Evolutionary conservation across 2,888 invertebrate genomes (phyloP).

Genomic region (Raillietiella orientalis): DNA sequence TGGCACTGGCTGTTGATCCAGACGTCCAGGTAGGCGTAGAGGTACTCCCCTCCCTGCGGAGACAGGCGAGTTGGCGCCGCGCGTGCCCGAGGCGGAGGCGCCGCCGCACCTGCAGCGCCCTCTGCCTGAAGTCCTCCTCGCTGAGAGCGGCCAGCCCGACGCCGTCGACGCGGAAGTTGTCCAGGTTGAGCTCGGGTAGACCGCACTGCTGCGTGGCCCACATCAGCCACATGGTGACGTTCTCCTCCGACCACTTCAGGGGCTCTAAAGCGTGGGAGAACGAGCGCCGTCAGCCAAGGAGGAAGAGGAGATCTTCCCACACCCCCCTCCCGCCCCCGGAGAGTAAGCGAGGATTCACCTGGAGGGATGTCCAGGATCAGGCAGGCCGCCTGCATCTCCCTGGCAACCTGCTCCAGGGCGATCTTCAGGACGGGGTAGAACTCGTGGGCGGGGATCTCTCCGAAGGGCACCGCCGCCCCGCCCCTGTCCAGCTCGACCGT

Average conservation of each 20-base stretch:
- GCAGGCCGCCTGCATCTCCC: constrained; percentile 55
- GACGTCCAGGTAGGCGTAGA: constrained; percentile 49
- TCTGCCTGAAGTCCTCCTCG: constrained; percentile 52
- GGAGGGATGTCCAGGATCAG: constrained; percentile 53
- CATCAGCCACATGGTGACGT: constrained; percentile 62
- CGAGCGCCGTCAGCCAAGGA: neutral
- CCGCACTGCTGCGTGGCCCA: constrained; percentile 54
- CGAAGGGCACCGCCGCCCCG: too few relatives aligned
- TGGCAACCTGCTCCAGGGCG: constrained; percentile 53
- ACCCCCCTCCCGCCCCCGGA: constrained; percentile 5
- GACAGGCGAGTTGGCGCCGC: neutral
- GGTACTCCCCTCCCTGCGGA: constrained; percentile 39
- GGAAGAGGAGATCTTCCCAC: neutral
- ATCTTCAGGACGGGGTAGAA: constrained; percentile 18
- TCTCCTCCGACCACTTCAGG: constrained; percentile 43
- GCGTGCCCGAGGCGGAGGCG: neutral
- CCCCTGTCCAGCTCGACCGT: too few relatives aligned
- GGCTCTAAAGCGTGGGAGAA: too few relatives aligned
- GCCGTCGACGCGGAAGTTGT: constrained; percentile 39
- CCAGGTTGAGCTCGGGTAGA: constrained; percentile 31
- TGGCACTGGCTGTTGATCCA: constrained; percentile 4
- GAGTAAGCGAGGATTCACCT: constrained; percentile 22
- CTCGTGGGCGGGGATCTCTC: too few relatives aligned
- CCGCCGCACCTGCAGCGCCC: constrained; percentile 37
- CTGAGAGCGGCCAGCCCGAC: constrained; percentile 34